Base-by-base conservation (phyloP, 2,888 invertebrate genomes). In the Helleia helle region DNA sequence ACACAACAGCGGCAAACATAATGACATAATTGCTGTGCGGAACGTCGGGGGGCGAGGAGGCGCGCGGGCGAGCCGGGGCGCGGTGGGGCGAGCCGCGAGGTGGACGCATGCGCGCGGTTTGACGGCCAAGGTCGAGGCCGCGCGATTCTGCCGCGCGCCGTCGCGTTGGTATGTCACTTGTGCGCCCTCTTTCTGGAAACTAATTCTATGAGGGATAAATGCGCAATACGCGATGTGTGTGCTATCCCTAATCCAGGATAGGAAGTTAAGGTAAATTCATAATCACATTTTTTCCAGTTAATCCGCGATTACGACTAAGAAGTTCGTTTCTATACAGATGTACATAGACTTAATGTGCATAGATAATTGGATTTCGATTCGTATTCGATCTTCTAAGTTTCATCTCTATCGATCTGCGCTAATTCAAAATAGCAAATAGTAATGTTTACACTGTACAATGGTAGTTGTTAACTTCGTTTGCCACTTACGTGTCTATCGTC, bases 51-150 rank as follows among this genome's bases (percentile, higher is more conserved):
- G 63, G 64, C 46, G 68, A 55, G 17, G 30, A 17, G 15, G 22
- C n/a, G n/a, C n/a, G n/a, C n/a, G n/a, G n/a, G n/a, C n/a, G n/a
- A n/a, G n/a, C n/a, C 27, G 29, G 29, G 15, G 9, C 59, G 73
- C 71, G 74, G 72, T n/a, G 56, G 56, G 52, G 70, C 76, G 79
- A 79, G 72, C n/a, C n/a, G 70, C 76, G 79, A 79, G 72, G n/a
- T n/a, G n/a, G 71, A 65, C 80, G 83, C 83, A 80, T 81, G 83
- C 83, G 84, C 83, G 69, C n/a, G 58, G 71, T 83, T 83, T 84
- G 83, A 75, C 80, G 84, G 84, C 84, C 84, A 84, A 84, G 84
- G 84, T 83, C 83, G 83, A n/a, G 4, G 34, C 22, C 57, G 56
- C 53, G 70, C 76, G 76, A 83, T 72, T 81, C 80, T 52, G 70